A percentile compares a stretch with the other conserved stretches of the same genome.
These are phyloP conservation scores for Gopherus evgoodei DNA, from an alignment of 2,113 vertebrate species.

Conservation along the genomic window DNA sequence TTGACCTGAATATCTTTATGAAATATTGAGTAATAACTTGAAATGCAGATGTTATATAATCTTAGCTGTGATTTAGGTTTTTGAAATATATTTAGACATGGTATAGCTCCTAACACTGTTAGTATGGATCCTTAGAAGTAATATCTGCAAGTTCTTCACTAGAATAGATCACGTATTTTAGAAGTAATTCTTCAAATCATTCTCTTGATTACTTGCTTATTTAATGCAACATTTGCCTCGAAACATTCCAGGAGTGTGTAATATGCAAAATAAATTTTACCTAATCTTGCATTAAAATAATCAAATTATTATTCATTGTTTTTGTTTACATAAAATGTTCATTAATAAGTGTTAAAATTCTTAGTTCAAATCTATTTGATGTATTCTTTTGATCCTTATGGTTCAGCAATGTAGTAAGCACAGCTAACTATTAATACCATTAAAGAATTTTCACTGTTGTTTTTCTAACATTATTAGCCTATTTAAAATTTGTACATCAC, in stretches of 20 bases:
- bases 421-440: neutral
- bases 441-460: neutral
- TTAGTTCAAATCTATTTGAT: conserved; percentile 15
- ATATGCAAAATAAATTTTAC: conserved; percentile 39
- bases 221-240: neutral
- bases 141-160: neutral
- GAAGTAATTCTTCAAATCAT: conserved; percentile 11
- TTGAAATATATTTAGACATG: conserved; percentile 12
- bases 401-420: neutral
- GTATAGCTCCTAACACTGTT: neutral
- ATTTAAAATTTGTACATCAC: neutral
- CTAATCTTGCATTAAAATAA: neutral
- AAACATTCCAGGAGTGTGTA: conserved; percentile 18
- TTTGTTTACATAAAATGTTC: neutral
- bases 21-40: neutral
- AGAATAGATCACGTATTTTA: neutral
- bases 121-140: conserved; percentile 24
- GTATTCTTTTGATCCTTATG: neutral
- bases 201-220: neutral
- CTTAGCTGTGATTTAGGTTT: neutral
- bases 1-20: neutral
- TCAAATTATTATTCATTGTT: neutral
- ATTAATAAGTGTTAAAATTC: conserved; percentile 10
- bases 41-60: neutral
- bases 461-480: neutral